These are phyloP conservation scores for Pachypsylla venusta DNA, from an alignment of 1,140 invertebrate genomes.

Conservation along the genomic window DNA sequence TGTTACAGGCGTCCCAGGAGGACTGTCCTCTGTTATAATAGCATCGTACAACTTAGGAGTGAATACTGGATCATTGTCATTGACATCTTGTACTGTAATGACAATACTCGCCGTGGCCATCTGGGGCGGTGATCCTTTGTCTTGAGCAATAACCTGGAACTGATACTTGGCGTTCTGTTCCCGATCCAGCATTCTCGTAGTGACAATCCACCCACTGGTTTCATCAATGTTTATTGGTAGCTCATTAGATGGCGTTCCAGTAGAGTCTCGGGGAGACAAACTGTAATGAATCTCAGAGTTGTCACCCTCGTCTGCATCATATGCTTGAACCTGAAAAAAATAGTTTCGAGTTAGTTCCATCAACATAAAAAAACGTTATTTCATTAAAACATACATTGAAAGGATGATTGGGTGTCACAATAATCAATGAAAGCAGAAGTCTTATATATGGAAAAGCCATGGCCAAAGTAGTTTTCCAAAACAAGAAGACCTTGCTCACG, in stretches of 20 bases:
- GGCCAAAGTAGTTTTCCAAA: too few species aligned
- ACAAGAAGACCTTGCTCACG: too few species aligned
- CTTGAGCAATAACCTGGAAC: constrained; percentile 72
- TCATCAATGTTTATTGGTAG: constrained; percentile 69
- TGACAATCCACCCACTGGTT: constrained; percentile 80
- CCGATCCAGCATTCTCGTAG: constrained; percentile 70
- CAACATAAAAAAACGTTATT: too few species aligned
- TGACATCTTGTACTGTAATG: constrained; percentile 80
- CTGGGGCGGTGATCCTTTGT: constrained; percentile 63
- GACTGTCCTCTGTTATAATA: constrained; percentile 73
- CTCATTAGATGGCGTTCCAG: constrained; percentile 46
- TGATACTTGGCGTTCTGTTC: constrained; percentile 72
- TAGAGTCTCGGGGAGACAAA: constrained; percentile 45
- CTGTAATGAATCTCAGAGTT: constrained; percentile 73
- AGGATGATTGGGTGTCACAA: too few species aligned
- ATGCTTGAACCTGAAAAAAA: constrained; percentile 65
- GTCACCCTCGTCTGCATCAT: constrained; percentile 74
- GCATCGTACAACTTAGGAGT: constrained; percentile 76
- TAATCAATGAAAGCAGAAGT: too few species aligned
- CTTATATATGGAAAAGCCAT: too few species aligned
- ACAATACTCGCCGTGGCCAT: constrained; percentile 76
- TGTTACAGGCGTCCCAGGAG: constrained; percentile 73
- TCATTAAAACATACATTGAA: too few species aligned
- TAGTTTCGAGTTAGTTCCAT: too few species aligned
- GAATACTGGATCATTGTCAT: constrained; percentile 89